Conservation (phyloP, 2,888 invertebrate species). For the Tryphoninae sp. region DNA sequence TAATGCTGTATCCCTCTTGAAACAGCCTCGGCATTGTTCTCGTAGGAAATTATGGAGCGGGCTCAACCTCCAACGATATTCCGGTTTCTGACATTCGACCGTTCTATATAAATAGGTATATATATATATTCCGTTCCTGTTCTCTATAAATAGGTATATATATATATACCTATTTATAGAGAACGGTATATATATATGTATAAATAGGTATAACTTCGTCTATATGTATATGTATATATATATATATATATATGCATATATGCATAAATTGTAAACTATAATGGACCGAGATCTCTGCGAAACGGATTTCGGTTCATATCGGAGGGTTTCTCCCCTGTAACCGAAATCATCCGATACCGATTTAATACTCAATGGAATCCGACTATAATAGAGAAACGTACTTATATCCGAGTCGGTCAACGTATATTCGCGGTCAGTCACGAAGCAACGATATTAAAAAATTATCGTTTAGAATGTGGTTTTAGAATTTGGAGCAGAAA, state of each 20-base stretch:
- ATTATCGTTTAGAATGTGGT: too few species aligned
- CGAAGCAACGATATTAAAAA: too few species aligned
- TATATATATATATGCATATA: not conserved
- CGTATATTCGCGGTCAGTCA: too few species aligned
- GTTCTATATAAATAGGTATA: slow-evolving; percentile 3
- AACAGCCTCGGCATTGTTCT: slow-evolving; percentile 68
- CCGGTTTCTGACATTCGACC: slow-evolving; percentile 71
- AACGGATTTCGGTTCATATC: too few species aligned
- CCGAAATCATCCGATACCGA: too few species aligned
- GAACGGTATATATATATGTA: not conserved
- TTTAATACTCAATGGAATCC: too few species aligned
- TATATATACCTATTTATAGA: too few species aligned
- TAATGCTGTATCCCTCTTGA: slow-evolving; percentile 38
- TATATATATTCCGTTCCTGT: not conserved
- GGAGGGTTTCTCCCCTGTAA: too few species aligned
- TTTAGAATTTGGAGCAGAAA: too few species aligned
- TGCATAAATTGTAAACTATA: not conserved
- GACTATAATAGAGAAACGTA: too few species aligned
- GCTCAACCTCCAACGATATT: slow-evolving; percentile 72
- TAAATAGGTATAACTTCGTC: not conserved
- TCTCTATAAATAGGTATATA: not conserved
- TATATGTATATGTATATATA: not conserved
- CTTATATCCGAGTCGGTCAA: too few species aligned
- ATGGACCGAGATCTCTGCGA: too few species aligned
- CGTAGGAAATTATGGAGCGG: slow-evolving; percentile 73